phyloP scores from a whole-genome alignment of 64 coral and sea anemone species.

The Dendrophyllia cribrosa region DNA sequence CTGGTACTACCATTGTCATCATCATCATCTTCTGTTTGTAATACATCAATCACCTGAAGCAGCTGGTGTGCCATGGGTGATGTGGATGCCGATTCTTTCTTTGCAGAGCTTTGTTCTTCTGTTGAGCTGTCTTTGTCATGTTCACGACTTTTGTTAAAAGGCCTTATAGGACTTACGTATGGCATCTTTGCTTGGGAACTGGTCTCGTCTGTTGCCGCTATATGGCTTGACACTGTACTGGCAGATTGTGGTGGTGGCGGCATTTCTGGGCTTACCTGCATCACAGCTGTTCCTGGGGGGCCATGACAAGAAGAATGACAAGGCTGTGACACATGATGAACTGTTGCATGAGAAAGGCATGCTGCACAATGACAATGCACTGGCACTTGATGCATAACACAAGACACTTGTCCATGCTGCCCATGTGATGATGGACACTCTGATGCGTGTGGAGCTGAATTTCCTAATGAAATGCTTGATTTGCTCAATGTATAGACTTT shows the following conservation, averaged over 20 bases:
- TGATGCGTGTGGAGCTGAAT: neutral
- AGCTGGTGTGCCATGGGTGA: conserved; percentile 71
- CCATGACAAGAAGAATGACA: conserved; percentile 9
- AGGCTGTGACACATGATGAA: neutral
- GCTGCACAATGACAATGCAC: conserved; percentile 43
- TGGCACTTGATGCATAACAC: conserved; percentile 36
- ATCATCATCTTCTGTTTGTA: conserved; percentile 68
- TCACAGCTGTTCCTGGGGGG: neutral
- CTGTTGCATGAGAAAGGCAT: conserved; percentile 28
- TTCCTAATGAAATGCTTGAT: conserved; percentile 38
- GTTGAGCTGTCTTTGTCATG: conserved; percentile 9
- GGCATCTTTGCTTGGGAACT: neutral
- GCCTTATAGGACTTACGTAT: neutral
- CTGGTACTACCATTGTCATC: neutral
- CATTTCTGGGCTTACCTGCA: conserved; percentile 20
- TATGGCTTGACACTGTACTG: neutral
- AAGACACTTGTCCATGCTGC: conserved; percentile 17
- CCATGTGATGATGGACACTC: neutral
- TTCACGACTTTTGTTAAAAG: neutral
- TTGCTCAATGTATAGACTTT: conserved; percentile 46
- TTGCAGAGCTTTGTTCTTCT: neutral
- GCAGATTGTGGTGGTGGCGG: neutral
- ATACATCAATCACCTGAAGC: conserved; percentile 73
- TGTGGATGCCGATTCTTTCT: conserved; percentile 42
- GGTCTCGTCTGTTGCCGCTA: neutral